A percentile compares a stretch with the other conserved stretches of the same genome.
Conservation (phyloP, 2,888 invertebrate species). For the Synanthedon andrenaeformis region DNA sequence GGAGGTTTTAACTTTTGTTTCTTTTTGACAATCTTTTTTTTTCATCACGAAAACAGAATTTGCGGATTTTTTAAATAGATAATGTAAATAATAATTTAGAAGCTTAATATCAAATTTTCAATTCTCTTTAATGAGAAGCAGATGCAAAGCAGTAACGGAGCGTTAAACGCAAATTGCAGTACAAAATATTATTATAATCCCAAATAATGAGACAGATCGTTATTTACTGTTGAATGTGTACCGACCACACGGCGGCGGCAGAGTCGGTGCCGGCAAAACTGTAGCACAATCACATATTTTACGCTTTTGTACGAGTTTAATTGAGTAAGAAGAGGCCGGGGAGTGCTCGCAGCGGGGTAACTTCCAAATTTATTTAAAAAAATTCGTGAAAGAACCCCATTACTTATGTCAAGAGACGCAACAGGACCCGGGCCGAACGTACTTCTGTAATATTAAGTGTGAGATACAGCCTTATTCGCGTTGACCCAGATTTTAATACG, state of each 20-base stretch:
- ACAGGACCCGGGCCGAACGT: constrained; percentile 28
- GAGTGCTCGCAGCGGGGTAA: constrained; percentile 57
- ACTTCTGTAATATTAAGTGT: constrained; percentile 61
- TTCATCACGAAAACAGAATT: too few species aligned
- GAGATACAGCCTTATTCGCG: constrained; percentile 59
- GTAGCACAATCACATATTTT: constrained; percentile 65
- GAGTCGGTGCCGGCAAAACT: constrained; percentile 40
- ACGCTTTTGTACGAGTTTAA: constrained; percentile 62
- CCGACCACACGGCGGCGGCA: constrained; percentile 27
- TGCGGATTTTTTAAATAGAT: too few species aligned
- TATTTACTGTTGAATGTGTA: constrained; percentile 48
- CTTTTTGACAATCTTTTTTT: too few species aligned
- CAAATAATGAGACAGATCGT: constrained; percentile 56
- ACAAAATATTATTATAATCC: constrained; percentile 58
- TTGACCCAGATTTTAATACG: constrained; percentile 62
- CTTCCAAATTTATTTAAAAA: constrained; percentile 60
- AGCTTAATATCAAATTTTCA: too few species aligned
- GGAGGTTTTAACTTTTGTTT: too few species aligned
- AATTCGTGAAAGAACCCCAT: constrained; percentile 54
- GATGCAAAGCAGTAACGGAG: neutral
- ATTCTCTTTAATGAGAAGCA: too few species aligned
- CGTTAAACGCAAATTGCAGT: constrained; percentile 39
- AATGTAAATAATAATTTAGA: too few species aligned
- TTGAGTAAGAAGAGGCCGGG: constrained; percentile 58
- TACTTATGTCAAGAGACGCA: constrained; percentile 54